Conservation (phyloP, 2,797 vertebrate species). For the Platyrinchus mystaceus region DNA sequence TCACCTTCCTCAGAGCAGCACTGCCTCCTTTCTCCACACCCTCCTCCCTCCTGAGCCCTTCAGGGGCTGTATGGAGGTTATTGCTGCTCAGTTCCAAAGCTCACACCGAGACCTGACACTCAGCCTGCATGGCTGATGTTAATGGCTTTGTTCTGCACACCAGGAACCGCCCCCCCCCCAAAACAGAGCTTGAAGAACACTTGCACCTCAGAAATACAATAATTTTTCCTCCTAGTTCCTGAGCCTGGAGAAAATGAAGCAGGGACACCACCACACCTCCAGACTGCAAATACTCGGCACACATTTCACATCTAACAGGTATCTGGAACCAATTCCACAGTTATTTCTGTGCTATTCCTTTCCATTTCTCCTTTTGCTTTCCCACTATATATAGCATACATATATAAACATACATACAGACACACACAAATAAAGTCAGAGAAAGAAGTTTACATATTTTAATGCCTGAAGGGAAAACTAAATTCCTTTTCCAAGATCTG, state of each 20-base stretch:
- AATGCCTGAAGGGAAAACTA: neutral
- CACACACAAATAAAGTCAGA: neutral
- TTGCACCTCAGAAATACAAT: neutral
- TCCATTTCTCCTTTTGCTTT: neutral
- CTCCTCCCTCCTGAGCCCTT: neutral
- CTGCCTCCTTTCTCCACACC: neutral
- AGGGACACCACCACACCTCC: neutral
- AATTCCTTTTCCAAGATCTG: neutral
- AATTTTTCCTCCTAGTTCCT: neutral
- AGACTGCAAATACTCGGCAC: neutral
- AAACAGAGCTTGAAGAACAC: neutral
- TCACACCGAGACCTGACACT: neutral
- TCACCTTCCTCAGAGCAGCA: neutral
- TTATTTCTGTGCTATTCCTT: neutral
- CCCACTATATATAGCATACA: neutral
- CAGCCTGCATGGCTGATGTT: neutral
- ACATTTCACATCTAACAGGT: neutral
- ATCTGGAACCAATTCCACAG: neutral
- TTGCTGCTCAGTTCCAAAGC: neutral
- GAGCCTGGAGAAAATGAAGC: neutral
- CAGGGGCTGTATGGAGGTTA: neutral
- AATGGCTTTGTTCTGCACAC: neutral
- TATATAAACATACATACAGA: neutral
- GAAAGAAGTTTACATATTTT: slow-evolving; percentile 25
- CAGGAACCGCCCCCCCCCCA: neutral